Conservation (phyloP, 2,113 vertebrate species). For the Strix uralensis region DNA sequence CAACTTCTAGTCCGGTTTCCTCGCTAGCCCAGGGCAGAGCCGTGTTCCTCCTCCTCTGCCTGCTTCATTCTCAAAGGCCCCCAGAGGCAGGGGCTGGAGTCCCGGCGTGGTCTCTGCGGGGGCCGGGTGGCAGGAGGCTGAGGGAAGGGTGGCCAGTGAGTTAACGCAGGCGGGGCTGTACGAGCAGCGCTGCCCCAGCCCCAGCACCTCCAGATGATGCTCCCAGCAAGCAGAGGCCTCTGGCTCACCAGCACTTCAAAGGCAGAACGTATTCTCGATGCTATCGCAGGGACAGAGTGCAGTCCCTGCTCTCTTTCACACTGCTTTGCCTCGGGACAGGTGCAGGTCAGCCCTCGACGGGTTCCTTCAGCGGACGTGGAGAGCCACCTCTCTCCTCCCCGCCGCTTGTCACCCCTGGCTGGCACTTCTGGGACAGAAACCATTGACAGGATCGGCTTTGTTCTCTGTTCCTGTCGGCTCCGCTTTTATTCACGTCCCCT, state of each 20-base stretch:
- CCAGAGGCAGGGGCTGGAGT: accelerated
- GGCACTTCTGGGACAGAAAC: not conserved
- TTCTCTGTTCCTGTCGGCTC: not conserved
- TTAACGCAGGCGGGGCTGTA: too few species aligned
- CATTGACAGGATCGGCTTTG: not conserved
- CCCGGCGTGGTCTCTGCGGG: not conserved
- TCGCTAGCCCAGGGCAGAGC: not conserved
- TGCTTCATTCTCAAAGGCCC: not conserved
- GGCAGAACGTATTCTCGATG: not conserved
- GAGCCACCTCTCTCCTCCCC: not conserved
- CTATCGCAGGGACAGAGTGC: not conserved
- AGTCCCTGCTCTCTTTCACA: not conserved
- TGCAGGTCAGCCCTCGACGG: too few species aligned
- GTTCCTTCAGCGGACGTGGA: not conserved
- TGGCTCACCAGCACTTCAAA: not conserved
- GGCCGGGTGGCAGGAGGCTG: not conserved
- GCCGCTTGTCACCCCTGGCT: not conserved
- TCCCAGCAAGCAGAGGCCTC: not conserved
- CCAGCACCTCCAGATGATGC: not conserved
- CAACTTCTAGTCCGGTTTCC: not conserved
- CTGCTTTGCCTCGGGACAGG: not conserved
- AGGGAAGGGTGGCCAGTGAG: not conserved
- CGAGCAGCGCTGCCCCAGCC: accelerated
- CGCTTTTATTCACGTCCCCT: not conserved
- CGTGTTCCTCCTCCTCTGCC: not conserved